These are phyloP conservation scores for Poecilia gillii DNA, from an alignment of 2,797 vertebrate genomes.

Conservation along the genomic window DNA sequence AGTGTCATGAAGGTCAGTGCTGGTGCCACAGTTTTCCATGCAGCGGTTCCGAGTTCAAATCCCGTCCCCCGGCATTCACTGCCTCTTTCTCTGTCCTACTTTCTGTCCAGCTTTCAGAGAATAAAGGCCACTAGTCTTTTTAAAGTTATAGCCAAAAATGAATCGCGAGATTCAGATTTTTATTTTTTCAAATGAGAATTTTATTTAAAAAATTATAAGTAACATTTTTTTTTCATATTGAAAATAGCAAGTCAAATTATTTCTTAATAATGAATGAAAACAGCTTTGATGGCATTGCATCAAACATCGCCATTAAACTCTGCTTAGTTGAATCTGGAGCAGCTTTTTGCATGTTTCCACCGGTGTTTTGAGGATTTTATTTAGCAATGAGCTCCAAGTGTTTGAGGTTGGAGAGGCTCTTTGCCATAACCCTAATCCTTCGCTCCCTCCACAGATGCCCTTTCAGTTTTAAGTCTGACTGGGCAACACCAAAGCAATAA, in stretches of 20 bases:
- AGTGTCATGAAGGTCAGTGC: background rate
- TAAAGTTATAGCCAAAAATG: background rate
- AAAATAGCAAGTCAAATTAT: background rate
- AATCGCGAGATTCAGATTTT: background rate
- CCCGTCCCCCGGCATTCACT: background rate
- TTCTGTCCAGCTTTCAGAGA: background rate
- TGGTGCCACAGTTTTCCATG: background rate
- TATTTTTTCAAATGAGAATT: background rate
- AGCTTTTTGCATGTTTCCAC: background rate
- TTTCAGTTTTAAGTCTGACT: background rate
- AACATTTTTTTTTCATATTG: background rate
- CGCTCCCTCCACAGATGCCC: background rate
- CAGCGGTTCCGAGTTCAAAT: background rate
- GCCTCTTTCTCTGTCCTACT: background rate
- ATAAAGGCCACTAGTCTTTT: background rate
- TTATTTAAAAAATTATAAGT: background rate
- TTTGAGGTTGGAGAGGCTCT: background rate
- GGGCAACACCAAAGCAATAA: background rate
- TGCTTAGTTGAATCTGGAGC: background rate
- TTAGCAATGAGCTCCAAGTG: background rate
- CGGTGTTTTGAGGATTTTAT: background rate
- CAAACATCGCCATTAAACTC: background rate
- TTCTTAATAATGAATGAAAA: background rate
- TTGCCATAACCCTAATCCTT: background rate
- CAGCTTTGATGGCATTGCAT: background rate